A percentile compares a stretch with the other conserved stretches of the same genome.
These are phyloP conservation scores for Chaunax sp. DNA, from an alignment of 2,797 vertebrate species.

Conservation along the genomic window DNA sequence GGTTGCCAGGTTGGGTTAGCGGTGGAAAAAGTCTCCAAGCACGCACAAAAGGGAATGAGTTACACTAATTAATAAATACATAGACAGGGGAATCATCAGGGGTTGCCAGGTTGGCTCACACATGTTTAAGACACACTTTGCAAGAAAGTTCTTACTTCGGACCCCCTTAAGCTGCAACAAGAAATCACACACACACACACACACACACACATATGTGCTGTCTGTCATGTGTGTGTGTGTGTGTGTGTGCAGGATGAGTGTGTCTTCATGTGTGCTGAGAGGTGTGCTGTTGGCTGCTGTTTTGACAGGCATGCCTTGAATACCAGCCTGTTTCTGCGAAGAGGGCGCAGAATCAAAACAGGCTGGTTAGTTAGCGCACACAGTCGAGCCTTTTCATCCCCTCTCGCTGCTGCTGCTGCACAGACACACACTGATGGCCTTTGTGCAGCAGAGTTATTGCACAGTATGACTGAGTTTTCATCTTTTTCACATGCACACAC, in stretches of 20 bases:
- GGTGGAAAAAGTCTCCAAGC: background rate
- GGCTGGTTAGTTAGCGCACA: slow-evolving; percentile 22
- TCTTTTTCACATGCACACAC: background rate
- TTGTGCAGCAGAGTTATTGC: slow-evolving; percentile 7
- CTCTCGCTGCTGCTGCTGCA: background rate
- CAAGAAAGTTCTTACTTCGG: background rate
- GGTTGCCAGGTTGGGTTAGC: slow-evolving; percentile 17
- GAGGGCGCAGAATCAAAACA: slow-evolving; percentile 51
- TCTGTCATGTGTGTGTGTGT: slow-evolving; percentile 30
- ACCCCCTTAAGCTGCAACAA: background rate
- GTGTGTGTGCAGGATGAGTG: background rate
- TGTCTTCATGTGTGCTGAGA: slow-evolving; percentile 30
- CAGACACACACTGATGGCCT: slow-evolving; percentile 22
- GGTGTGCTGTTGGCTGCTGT: slow-evolving; percentile 69
- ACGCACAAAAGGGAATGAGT: slow-evolving; percentile 5
- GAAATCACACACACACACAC: no score
- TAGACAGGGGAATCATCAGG: background rate
- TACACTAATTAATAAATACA: background rate
- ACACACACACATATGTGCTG: background rate
- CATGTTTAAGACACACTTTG: background rate
- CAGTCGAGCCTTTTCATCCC: slow-evolving; percentile 1
- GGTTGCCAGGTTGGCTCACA: slow-evolving; percentile 14
- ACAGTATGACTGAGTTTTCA: background rate
- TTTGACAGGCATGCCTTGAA: slow-evolving; percentile 75
- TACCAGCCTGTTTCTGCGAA: slow-evolving; percentile 63